These are phyloP conservation scores for Falco punctatus DNA, from an alignment of 2,113 vertebrate genomes.

Conservation along the genomic window DNA sequence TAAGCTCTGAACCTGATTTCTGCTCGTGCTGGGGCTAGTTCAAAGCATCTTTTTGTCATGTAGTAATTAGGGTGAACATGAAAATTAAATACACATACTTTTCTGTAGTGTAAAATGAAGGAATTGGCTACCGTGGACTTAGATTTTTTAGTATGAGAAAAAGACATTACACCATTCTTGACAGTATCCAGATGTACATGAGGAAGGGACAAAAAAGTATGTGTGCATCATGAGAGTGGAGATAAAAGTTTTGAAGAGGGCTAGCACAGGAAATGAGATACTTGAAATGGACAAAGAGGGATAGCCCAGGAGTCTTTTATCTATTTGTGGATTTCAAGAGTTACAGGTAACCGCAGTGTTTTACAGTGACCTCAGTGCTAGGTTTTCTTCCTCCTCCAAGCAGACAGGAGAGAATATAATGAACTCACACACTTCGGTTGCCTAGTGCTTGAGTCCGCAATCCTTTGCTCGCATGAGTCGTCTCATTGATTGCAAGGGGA, in stretches of 20 bases:
- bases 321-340: background rate
- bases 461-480: background rate
- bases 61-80: background rate
- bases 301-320: background rate
- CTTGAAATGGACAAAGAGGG: background rate
- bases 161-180: background rate
- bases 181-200: background rate
- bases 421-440: background rate
- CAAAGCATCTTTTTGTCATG: background rate
- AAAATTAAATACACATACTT: background rate
- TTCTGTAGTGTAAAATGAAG: background rate
- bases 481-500: background rate
- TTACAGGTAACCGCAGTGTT: background rate
- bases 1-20: background rate
- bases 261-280: background rate
- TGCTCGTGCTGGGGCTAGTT: background rate
- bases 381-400: conserved; percentile 14
- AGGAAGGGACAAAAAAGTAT: background rate
- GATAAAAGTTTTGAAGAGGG: background rate
- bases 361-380: conserved; percentile 9
- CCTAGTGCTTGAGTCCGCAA: background rate
- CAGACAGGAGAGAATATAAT: background rate
- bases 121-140: background rate
- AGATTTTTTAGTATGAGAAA: background rate
- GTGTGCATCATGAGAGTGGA: background rate